A percentile compares a stretch with the other conserved stretches of the same genome.
phyloP scores from a whole-genome alignment of 1,140 invertebrate species.

The Anastrepha obliqua region DNA sequence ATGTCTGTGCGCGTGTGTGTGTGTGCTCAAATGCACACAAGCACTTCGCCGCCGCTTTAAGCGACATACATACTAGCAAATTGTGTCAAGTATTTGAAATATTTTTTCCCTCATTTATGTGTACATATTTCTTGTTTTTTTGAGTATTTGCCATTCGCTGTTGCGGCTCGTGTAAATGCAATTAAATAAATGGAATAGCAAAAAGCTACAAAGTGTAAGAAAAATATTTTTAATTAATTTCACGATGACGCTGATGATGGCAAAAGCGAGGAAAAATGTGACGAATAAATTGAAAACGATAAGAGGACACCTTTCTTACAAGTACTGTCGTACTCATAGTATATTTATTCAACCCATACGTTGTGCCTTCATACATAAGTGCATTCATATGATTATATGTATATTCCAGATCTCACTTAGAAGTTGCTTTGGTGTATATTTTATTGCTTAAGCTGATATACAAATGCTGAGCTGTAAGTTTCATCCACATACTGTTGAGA shows the following conservation, averaged over 20 bases:
- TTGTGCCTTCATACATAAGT: background rate
- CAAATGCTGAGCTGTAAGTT: background rate
- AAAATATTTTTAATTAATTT: conserved; percentile 53
- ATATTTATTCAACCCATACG: background rate
- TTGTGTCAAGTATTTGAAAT: conserved; percentile 42
- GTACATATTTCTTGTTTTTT: background rate
- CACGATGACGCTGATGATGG: conserved; percentile 24
- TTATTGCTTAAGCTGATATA: background rate
- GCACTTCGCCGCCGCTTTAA: conserved; percentile 26
- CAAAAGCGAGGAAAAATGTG: background rate
- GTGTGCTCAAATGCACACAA: background rate
- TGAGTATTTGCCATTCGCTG: conserved; percentile 26
- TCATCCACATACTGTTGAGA: background rate
- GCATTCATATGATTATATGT: background rate
- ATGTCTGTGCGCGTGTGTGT: background rate
- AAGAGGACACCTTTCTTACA: conserved; percentile 40
- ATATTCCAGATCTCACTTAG: background rate
- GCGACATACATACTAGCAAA: conserved; percentile 5
- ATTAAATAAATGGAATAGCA: conserved; percentile 49
- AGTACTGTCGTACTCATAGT: background rate
- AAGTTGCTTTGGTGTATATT: background rate
- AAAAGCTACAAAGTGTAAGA: conserved; percentile 49
- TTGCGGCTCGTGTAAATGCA: conserved; percentile 41
- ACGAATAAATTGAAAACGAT: conserved; percentile 46
- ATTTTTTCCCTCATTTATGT: background rate